Conservation (phyloP, 1,140 invertebrate species). For the Drosophila mayri region DNA sequence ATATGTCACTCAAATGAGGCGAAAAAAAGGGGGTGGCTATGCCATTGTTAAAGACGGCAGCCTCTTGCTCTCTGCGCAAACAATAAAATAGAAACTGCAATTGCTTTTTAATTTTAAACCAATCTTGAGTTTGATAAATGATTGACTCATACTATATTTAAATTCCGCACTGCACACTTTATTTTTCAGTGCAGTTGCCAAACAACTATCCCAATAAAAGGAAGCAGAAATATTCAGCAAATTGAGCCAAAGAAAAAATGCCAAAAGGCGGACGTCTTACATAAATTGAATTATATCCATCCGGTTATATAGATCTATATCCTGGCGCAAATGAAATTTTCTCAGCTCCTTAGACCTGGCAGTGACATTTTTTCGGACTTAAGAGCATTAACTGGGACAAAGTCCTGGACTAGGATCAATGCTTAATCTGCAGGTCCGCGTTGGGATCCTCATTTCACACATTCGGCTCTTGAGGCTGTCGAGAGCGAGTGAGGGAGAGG, state of each 20-base stretch:
- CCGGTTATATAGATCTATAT: slow-evolving; percentile 14
- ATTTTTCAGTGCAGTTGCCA: background rate
- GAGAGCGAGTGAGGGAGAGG: background rate
- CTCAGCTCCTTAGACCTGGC: slow-evolving; percentile 17
- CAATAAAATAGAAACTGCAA: background rate
- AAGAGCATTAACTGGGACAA: slow-evolving; percentile 40
- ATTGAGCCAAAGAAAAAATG: slow-evolving; percentile 9
- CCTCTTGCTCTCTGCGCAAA: background rate
- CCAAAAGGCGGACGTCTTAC: slow-evolving; percentile 19
- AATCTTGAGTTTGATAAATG: slow-evolving; percentile 65
- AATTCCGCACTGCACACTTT: too few species aligned
- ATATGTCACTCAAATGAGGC: slow-evolving; percentile 63
- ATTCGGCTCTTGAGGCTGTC: slow-evolving; percentile 20
- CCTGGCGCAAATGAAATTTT: slow-evolving; percentile 32
- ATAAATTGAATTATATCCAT: slow-evolving; percentile 45
- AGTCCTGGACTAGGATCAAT: slow-evolving; percentile 3
- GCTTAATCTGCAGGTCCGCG: slow-evolving; percentile 25
- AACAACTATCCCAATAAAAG: too few species aligned
- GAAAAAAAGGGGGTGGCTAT: slow-evolving; percentile 21
- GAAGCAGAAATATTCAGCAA: background rate
- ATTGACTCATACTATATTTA: slow-evolving; percentile 21
- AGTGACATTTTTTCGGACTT: slow-evolving; percentile 23
- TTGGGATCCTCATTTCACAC: slow-evolving; percentile 35
- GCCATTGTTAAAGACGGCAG: slow-evolving; percentile 41
- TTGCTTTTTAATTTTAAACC: slow-evolving; percentile 62